Evolutionary conservation across 2,113 vertebrate genomes (phyloP).

Genomic region (Tyto alba): DNA sequence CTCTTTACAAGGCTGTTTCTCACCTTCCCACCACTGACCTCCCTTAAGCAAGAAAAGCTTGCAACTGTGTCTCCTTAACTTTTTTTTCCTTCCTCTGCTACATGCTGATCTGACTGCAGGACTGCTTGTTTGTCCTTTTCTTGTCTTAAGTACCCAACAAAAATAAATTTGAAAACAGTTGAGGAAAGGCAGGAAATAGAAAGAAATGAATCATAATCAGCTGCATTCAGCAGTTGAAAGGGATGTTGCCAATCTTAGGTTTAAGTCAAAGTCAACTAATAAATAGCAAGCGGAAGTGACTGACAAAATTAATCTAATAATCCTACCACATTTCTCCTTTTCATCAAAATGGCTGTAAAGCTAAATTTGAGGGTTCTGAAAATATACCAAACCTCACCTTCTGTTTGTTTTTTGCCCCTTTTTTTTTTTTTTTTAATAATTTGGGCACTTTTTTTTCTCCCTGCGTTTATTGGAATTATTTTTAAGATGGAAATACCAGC

Average conservation of each 20-base stretch:
- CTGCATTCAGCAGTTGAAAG: conserved; percentile 26
- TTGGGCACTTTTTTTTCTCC: neutral
- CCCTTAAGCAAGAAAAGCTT: neutral
- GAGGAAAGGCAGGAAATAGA: conserved; percentile 35
- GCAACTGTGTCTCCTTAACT: neutral
- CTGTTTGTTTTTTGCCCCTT: neutral
- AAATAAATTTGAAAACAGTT: conserved; percentile 7
- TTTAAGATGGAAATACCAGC: neutral
- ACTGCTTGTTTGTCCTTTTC: neutral
- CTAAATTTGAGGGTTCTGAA: neutral
- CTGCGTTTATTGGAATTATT: neutral
- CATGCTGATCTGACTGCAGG: neutral
- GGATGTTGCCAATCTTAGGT: neutral
- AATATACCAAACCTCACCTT: neutral
- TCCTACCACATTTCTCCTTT: neutral
- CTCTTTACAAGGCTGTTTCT: neutral
- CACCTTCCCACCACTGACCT: neutral
- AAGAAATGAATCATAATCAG: conserved; percentile 37
- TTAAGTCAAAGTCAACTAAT: conserved; percentile 21
- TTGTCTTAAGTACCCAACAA: neutral
- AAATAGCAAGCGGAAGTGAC: neutral
- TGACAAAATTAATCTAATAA: conserved; percentile 21
- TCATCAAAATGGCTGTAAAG: neutral
- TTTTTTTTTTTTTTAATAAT: neutral
- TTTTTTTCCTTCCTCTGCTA: neutral